A percentile compares a stretch with the other conserved stretches of the same genome.
phyloP scores from a whole-genome alignment of 1,140 invertebrate species.

The Cydia pomonella region DNA sequence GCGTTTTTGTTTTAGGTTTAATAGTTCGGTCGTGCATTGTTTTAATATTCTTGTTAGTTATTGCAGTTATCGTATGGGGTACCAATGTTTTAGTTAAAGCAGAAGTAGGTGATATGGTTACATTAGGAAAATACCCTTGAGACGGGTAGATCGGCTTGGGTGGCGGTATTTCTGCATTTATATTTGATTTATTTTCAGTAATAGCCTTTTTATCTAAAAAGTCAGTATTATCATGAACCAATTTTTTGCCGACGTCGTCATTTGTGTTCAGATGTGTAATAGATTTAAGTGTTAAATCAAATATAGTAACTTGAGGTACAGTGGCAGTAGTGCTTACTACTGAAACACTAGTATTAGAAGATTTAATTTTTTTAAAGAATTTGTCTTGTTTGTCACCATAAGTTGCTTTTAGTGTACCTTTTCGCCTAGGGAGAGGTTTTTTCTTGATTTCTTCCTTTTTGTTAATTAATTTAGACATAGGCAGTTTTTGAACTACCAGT shows the following conservation, averaged over 20 bases:
- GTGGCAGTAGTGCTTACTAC: not conserved
- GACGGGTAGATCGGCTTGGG: not conserved
- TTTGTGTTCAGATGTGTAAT: not conserved
- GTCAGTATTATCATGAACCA: not conserved
- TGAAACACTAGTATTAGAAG: constrained; percentile 34
- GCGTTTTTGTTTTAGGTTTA: constrained; percentile 64
- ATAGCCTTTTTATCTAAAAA: not conserved
- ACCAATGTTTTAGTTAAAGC: constrained; percentile 43
- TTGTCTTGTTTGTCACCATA: constrained; percentile 79
- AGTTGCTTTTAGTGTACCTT: constrained; percentile 77
- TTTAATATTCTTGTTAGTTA: constrained; percentile 70
- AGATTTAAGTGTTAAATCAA: not conserved
- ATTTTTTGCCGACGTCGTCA: not conserved
- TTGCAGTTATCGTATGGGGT: constrained; percentile 62
- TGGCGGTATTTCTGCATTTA: not conserved
- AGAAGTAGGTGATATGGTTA: constrained; percentile 23
- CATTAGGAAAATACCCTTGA: constrained; percentile 31
- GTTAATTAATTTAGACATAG: constrained; percentile 42
- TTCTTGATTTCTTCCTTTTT: constrained; percentile 69
- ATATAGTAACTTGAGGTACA: not conserved
- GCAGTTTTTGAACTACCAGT: constrained; percentile 59
- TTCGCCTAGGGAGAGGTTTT: constrained; percentile 70
- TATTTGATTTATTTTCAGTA: not conserved
- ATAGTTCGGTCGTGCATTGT: constrained; percentile 66
- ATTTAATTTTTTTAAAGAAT: constrained; percentile 61